A percentile compares a stretch with the other conserved stretches of the same genome.
Evolutionary conservation across 2,113 vertebrate species (phyloP).

Genomic region (Notothenia rossii): DNA sequence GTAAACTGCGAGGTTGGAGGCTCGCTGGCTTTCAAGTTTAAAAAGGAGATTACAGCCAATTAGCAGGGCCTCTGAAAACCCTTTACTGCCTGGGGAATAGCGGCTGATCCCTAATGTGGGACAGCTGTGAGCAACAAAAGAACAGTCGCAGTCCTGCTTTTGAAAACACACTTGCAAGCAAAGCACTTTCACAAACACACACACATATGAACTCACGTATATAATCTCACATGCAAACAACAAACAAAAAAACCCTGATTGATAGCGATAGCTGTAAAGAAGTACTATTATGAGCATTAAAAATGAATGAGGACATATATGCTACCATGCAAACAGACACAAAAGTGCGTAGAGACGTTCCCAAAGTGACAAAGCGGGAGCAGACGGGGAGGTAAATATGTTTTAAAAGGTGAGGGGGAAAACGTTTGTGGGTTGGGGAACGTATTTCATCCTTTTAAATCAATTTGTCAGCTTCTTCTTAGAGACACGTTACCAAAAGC

Average conservation of each 20-base stretch:
- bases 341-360: conserved; percentile 40
- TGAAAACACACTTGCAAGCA: conserved; percentile 66
- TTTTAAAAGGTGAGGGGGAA: conserved; percentile 78
- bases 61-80: conserved; percentile 80
- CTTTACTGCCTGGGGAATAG: conserved; percentile 73
- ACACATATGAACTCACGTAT: conserved; percentile 24
- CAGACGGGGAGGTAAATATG: conserved; percentile 75
- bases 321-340: conserved; percentile 58
- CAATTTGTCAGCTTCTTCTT: conserved; percentile 79
- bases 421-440: conserved; percentile 69
- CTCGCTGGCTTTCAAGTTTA: conserved; percentile 80
- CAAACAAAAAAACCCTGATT: conserved; percentile 50
- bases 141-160: conserved; percentile 66
- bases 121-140: conserved; percentile 79
- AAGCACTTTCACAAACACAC: conserved; percentile 45
- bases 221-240: conserved; percentile 62
- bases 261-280: conserved; percentile 69
- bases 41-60: conserved; percentile 86
- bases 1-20: conserved; percentile 78
- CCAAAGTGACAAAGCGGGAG: conserved; percentile 70
- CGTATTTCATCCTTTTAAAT: conserved; percentile 79
- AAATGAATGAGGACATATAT: conserved; percentile 70
- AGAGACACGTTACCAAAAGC: conserved; percentile 68
- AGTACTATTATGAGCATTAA: conserved; percentile 72
- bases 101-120: conserved; percentile 77